Conservation (phyloP, 2,888 invertebrate species). For the Hirtodrosophila alboralis region DNA sequence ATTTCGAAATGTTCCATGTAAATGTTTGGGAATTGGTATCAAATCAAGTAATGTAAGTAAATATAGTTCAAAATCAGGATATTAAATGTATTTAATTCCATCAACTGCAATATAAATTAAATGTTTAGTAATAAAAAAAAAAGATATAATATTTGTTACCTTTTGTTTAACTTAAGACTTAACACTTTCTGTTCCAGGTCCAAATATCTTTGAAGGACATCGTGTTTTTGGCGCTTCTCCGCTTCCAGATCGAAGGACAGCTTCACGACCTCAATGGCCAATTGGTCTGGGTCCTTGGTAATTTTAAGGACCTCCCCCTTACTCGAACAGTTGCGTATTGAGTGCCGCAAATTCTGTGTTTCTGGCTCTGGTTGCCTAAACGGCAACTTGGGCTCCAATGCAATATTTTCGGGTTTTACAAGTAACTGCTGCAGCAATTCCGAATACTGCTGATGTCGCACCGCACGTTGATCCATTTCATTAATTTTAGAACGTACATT, state of each 20-base stretch:
- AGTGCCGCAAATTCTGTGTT: constrained; percentile 2
- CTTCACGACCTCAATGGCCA: constrained; percentile 32
- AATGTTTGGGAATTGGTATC: too few species aligned
- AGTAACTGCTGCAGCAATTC: constrained; percentile 17
- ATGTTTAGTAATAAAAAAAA: too few species aligned
- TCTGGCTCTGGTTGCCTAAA: constrained; percentile 17
- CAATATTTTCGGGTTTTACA: constrained; percentile 1
- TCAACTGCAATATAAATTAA: too few species aligned
- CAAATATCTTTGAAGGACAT: constrained; percentile 15
- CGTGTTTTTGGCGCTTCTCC: constrained; percentile 23
- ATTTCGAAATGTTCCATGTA: too few species aligned
- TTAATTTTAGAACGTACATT: constrained; percentile 26
- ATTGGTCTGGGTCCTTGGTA: constrained; percentile 8
- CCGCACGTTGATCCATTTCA: constrained; percentile 45
- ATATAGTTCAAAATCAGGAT: too few species aligned
- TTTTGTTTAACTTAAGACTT: not conserved
- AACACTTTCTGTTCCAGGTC: constrained; percentile 27
- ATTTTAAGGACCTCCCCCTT: constrained; percentile 28
- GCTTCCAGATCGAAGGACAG: constrained; percentile 15
- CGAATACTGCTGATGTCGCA: constrained; percentile 23
- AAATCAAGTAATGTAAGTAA: too few species aligned
- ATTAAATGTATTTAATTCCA: too few species aligned
- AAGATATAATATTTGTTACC: too few species aligned
- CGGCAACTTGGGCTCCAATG: constrained; percentile 15
- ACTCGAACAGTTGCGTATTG: constrained; percentile 27